A percentile compares a stretch with the other conserved stretches of the same genome.
Conservation (phyloP, 92 coral and sea anemone species). For the Zoanthus solanderi region DNA sequence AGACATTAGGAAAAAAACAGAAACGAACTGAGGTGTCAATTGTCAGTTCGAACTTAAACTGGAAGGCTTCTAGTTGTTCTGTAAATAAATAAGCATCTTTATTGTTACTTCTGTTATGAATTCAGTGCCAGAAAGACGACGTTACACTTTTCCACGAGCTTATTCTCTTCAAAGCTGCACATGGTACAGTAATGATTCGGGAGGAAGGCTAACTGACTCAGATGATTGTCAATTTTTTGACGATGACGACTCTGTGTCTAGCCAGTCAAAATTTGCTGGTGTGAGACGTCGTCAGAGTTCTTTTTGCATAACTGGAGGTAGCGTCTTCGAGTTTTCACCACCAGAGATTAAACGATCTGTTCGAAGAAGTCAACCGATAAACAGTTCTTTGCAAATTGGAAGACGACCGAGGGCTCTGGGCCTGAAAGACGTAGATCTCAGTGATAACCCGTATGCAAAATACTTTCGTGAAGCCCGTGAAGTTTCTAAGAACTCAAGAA, state of each 20-base stretch:
- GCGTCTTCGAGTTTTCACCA: slow-evolving; percentile 29
- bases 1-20: too few relatives aligned
- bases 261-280: neutral
- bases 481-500: slow-evolving; percentile 59
- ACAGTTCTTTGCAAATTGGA: slow-evolving; percentile 72
- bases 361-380: neutral
- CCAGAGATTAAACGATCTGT: neutral
- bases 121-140: slow-evolving; percentile 3
- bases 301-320: slow-evolving; percentile 37
- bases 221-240: neutral
- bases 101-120: neutral
- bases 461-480: slow-evolving; percentile 75
- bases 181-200: slow-evolving; percentile 17
- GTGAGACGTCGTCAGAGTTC: slow-evolving; percentile 14
- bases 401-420: slow-evolving; percentile 74
- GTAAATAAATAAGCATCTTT: neutral
- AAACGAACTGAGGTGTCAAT: too few relatives aligned
- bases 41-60: too few relatives aligned
- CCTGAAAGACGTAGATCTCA: slow-evolving; percentile 77
- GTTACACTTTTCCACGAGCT: slow-evolving; percentile 14
- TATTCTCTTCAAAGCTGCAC: slow-evolving; percentile 12
- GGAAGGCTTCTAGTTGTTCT: neutral
- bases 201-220: neutral
- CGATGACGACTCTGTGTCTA: neutral
- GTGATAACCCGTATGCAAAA: slow-evolving; percentile 62